phyloP scores from a whole-genome alignment of 2,888 invertebrate species.

The Drosophila ezoana region DNA sequence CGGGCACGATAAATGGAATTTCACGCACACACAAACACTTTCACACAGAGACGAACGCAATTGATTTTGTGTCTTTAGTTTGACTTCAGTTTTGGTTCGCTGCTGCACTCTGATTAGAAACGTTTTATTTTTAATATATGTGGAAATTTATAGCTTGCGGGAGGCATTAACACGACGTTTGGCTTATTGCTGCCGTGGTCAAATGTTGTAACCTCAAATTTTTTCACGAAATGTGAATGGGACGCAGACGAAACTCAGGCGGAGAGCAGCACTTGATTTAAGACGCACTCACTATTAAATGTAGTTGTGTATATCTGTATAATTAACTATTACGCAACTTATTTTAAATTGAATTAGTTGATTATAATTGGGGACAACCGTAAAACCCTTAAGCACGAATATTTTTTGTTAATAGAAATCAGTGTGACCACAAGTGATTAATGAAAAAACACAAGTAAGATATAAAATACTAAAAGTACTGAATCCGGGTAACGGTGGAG shows the following conservation, averaged over 20 bases:
- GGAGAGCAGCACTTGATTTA: constrained; percentile 10
- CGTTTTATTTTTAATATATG: constrained; percentile 51
- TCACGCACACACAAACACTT: constrained; percentile 56
- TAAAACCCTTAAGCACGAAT: constrained; percentile 46
- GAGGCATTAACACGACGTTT: constrained; percentile 65
- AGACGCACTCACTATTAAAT: background rate
- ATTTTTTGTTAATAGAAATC: constrained; percentile 37
- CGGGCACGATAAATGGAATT: constrained; percentile 58
- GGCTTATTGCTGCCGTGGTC: constrained; percentile 65
- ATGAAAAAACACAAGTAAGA: background rate
- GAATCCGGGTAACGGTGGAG: constrained; percentile 29
- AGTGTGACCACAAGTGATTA: constrained; percentile 20
- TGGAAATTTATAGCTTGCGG: constrained; percentile 29
- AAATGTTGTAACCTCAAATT: constrained; percentile 73
- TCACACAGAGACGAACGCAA: constrained; percentile 32
- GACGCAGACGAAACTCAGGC: constrained; percentile 23
- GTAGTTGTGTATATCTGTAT: background rate
- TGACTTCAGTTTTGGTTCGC: constrained; percentile 4
- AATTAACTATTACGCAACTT: constrained; percentile 18
- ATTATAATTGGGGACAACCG: constrained; percentile 22
- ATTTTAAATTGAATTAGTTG: constrained; percentile 29
- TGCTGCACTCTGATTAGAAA: constrained; percentile 36
- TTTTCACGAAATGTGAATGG: constrained; percentile 33
- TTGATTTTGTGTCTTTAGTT: constrained; percentile 39
- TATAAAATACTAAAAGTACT: background rate